phyloP scores from a whole-genome alignment of 2,888 invertebrate genomes.

The Aromia moschata region DNA sequence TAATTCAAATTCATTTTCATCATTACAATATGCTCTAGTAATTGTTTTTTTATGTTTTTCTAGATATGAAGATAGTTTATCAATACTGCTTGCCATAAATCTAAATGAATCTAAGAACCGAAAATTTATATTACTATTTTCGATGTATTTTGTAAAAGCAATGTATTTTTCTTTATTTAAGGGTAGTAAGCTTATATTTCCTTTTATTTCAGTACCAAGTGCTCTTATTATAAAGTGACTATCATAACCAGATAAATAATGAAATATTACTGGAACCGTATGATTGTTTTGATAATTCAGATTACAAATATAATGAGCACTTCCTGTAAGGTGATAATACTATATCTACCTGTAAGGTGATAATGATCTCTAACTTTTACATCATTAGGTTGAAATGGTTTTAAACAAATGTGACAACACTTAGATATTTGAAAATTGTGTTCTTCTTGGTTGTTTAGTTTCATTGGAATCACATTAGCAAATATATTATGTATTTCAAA shows the following conservation, averaged over 20 bases:
- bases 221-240: too few species aligned
- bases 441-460: background rate
- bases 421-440: background rate
- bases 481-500: too few species aligned
- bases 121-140: conserved; percentile 31
- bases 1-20: conserved; percentile 34
- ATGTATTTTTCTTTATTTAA: conserved; percentile 46
- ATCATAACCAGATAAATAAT: too few species aligned
- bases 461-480: too few species aligned
- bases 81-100: conserved; percentile 43
- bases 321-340: too few species aligned
- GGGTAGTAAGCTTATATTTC: too few species aligned
- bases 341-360: too few species aligned
- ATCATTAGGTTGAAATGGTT: background rate
- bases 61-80: conserved; percentile 42
- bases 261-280: too few species aligned
- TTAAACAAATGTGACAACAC: background rate
- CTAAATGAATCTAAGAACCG: conserved; percentile 44
- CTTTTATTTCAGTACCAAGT: too few species aligned
- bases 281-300: too few species aligned
- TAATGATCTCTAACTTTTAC: background rate
- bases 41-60: conserved; percentile 29
- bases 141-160: conserved; percentile 40
- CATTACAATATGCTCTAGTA: conserved; percentile 21
- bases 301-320: too few species aligned